phyloP scores from a whole-genome alignment of 2,888 invertebrate genomes.

The Tanypteryx hageni region DNA sequence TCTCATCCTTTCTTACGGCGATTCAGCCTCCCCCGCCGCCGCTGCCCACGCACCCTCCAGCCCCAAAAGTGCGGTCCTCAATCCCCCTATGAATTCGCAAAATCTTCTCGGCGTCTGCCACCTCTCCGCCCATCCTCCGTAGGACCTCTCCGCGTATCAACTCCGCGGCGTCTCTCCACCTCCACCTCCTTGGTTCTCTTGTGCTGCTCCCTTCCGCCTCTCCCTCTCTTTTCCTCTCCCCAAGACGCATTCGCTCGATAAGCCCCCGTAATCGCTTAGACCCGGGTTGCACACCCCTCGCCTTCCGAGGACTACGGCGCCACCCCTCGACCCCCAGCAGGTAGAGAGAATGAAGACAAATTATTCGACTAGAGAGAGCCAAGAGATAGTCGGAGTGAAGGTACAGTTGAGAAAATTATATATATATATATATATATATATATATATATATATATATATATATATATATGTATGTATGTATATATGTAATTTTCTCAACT shows the following conservation, averaged over 20 bases:
- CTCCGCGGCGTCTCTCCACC: too few relatives aligned
- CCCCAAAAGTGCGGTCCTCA: too few relatives aligned
- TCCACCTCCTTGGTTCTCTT: too few relatives aligned
- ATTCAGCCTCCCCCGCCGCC: not conserved
- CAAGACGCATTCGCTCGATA: not conserved
- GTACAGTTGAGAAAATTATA: too few relatives aligned
- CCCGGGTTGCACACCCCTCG: not conserved
- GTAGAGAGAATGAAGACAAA: not conserved
- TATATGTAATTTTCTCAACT: too few relatives aligned
- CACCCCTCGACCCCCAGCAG: not conserved
- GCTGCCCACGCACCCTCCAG: too few relatives aligned
- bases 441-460: too few relatives aligned
- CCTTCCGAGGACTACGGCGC: too few relatives aligned
- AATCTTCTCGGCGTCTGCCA: not conserved
- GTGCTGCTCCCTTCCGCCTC: too few relatives aligned
- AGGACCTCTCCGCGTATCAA: not conserved
- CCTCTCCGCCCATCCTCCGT: not conserved
- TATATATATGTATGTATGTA: too few relatives aligned
- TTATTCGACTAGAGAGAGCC: not conserved
- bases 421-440: too few relatives aligned
- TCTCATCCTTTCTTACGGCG: not conserved
- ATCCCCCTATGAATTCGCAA: not conserved
- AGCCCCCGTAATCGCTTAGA: not conserved
- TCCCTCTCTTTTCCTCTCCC: not conserved
- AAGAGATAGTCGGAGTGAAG: too few relatives aligned